Evolutionary conservation across 2,113 vertebrate species (phyloP).

Genomic region (Muntiacus muntjak): DNA sequence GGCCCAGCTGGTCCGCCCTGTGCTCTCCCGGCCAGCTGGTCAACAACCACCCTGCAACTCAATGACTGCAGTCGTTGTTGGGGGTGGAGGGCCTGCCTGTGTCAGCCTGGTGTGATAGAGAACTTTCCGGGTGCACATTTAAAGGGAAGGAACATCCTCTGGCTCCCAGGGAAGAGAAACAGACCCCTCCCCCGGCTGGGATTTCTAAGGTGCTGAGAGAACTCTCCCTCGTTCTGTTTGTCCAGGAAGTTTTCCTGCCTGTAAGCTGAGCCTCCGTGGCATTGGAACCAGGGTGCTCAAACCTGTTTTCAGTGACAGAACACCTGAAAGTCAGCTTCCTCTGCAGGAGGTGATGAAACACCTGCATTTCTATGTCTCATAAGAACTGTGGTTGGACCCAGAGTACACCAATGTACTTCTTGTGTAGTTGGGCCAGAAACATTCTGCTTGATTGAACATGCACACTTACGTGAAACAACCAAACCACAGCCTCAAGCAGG

Average conservation of each 20-base stretch:
- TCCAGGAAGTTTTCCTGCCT: not conserved
- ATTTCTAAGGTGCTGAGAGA: not conserved
- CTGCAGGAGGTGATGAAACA: not conserved
- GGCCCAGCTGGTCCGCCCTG: not conserved
- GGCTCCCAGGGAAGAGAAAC: not conserved
- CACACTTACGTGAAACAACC: not conserved
- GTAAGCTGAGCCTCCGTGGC: not conserved
- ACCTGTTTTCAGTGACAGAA: slow-evolving; percentile 9
- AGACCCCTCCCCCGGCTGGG: not conserved
- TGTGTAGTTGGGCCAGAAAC: not conserved
- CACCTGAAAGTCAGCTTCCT: not conserved
- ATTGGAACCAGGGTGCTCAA: not conserved
- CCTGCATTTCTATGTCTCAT: not conserved
- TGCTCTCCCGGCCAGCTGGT: not conserved
- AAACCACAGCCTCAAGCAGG: not conserved
- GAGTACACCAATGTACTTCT: not conserved
- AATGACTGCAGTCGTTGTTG: not conserved
- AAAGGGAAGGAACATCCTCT: not conserved
- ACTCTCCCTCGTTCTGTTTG: not conserved
- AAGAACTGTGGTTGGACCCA: not conserved
- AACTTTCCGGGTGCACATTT: not conserved
- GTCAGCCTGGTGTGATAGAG: not conserved
- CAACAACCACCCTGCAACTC: not conserved
- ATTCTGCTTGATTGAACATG: slow-evolving; percentile 7
- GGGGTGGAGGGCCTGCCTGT: not conserved